Evolutionary conservation across 1,140 invertebrate genomes (phyloP).

Genomic region (honey bee (Apis mellifera)): Amel_HAv3.1 CM009932.2:6407001-6407500

Average conservation of each 20-base stretch:
- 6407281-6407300: constrained; percentile 19
- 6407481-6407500: not conserved
- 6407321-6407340: not conserved
- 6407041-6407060: no score
- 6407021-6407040: no score
- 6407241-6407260: constrained; percentile 18
- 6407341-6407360: no score
- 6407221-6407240: not conserved
- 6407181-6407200: constrained; percentile 5
- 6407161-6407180: constrained; percentile 40
- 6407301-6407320: not conserved
- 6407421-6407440: no score
- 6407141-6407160: constrained; percentile 25
- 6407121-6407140: not conserved
- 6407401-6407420: no score
- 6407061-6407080: not conserved
- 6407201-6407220: not conserved
- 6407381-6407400: no score
- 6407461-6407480: not conserved
- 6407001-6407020: no score
- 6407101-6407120: not conserved
- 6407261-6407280: not conserved
- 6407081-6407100: not conserved
- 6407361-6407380: no score
- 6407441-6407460: not conserved